These are phyloP conservation scores for Notodonta dromedarius DNA, from an alignment of 2,888 invertebrate genomes.

Conservation along the genomic window DNA sequence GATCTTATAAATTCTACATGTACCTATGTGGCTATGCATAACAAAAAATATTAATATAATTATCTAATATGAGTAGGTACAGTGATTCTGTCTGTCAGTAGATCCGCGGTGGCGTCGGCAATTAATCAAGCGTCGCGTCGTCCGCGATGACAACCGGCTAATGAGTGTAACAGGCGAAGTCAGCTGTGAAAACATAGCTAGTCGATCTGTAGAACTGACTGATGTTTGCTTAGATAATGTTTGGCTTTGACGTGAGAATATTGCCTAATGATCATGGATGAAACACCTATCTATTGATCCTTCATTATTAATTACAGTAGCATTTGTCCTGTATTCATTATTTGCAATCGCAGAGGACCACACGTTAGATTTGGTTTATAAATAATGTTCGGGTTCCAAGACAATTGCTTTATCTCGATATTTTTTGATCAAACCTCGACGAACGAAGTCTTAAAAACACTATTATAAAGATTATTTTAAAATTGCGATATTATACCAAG, in stretches of 20 bases:
- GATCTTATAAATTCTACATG: too few species aligned
- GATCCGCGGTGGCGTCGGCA: conserved; percentile 24
- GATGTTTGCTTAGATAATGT: conserved; percentile 17
- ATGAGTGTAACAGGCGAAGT: conserved; percentile 46
- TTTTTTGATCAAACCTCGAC: too few species aligned
- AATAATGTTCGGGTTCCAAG: too few species aligned
- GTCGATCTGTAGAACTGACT: conserved; percentile 36
- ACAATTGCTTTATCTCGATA: too few species aligned
- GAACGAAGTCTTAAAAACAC: too few species aligned
- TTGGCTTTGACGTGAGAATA: conserved; percentile 31
- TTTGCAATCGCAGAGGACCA: too few species aligned
- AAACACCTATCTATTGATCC: too few species aligned
- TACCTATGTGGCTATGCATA: background rate
- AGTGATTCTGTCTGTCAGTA: conserved; percentile 42
- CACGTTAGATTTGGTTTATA: too few species aligned
- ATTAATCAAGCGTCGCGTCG: conserved; percentile 43
- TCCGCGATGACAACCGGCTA: conserved; percentile 45
- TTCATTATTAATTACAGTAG: too few species aligned
- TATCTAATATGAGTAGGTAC: conserved; percentile 23
- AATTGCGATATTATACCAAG: too few species aligned
- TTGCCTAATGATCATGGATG: background rate
- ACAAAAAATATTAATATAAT: conserved; percentile 10
- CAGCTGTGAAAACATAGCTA: conserved; percentile 45
- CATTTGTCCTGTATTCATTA: too few species aligned
- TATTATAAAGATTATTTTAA: too few species aligned